Evolutionary conservation across 2,888 invertebrate species (phyloP), one percentile per base, ranked within the genome.

Genomic region (Phyto melanocephala): DNA sequence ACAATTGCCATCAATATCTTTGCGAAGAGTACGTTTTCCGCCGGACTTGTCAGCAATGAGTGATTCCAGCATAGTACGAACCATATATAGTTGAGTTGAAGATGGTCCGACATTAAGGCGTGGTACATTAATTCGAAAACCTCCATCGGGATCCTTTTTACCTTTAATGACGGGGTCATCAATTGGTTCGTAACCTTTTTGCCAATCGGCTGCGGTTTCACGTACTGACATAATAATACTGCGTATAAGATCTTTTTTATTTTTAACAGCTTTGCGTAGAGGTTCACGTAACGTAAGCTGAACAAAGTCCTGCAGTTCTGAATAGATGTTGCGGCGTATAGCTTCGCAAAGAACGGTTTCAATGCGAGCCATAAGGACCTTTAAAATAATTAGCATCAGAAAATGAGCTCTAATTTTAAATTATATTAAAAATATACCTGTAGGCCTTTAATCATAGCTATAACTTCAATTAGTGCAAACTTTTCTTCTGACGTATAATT

Each of bases 381-480:
- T 98, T 5, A 1, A 42, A 4, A 2, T 1, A 47, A 13, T 0
- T 28, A 47, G 17, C n/a, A n/a, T n/a, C n/a, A n/a, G n/a, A n/a
- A n/a, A n/a, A n/a, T n/a, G n/a, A n/a, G n/a, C n/a, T n/a, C n/a
- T n/a, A n/a, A n/a, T 54, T 54, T 22, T 2, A 24, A 22, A n/a
- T 11, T 28, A 35, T 28, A 2, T 22, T 22, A 35, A 20, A 37
- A 42, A 7, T 58, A 52, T 42, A 85, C 86, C 91, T 99, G 99
- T 3, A 99, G 93, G 0, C 99, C 99, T 91, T 99, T 99, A 87
- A 99, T 98, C 98, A 99, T 99, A 0, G 99, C 98, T 86, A 99
- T 98, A 17, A 99, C 97, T 92, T 99, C 99, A 84, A 99, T 98
- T 87, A 99, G 92, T 0, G 99, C 99, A 92, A 98, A 97, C 90